Percentiles rank a stretch among this genome's conserved stretches.
Conservation (phyloP, 1,140 invertebrate genomes). For the Euschistus heros region DNA sequence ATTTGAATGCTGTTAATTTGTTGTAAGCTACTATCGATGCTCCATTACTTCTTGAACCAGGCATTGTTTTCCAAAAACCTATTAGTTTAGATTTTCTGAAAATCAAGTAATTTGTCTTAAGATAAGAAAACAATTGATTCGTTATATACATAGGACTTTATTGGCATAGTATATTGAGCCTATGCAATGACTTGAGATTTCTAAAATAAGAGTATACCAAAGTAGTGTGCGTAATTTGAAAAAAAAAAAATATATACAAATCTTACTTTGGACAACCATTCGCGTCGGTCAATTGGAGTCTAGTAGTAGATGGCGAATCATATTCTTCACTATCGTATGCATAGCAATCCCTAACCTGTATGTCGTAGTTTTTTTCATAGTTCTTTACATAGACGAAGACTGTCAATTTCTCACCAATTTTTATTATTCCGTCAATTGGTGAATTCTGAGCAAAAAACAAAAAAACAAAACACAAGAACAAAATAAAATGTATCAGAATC, state of each 20-base stretch:
- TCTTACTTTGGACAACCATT: slow-evolving; percentile 53
- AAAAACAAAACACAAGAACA: background rate
- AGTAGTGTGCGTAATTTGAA: too few relatives aligned
- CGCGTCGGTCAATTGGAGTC: slow-evolving; percentile 51
- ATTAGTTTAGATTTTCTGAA: slow-evolving; percentile 54
- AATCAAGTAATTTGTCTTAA: slow-evolving; percentile 11
- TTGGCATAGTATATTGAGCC: too few relatives aligned
- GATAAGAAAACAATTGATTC: too few relatives aligned
- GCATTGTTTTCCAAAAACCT: slow-evolving; percentile 49
- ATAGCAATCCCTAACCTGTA: slow-evolving; percentile 59
- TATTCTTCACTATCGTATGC: slow-evolving; percentile 57
- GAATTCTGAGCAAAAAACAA: slow-evolving; percentile 38
- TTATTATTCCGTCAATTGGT: slow-evolving; percentile 49
- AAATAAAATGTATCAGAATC: background rate
- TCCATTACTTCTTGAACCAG: slow-evolving; percentile 43
- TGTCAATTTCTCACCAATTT: slow-evolving; percentile 57
- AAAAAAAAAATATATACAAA: too few relatives aligned
- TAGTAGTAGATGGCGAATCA: slow-evolving; percentile 45
- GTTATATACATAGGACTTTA: too few relatives aligned
- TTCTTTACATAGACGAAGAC: slow-evolving; percentile 59
- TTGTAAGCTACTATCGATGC: slow-evolving; percentile 53
- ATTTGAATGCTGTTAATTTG: slow-evolving; percentile 59
- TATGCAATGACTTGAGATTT: too few relatives aligned
- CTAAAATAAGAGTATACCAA: too few relatives aligned
- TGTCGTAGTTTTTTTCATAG: slow-evolving; percentile 48